Evolutionary conservation across 1,140 invertebrate genomes (phyloP).

Genomic region (Euura lappo): DNA sequence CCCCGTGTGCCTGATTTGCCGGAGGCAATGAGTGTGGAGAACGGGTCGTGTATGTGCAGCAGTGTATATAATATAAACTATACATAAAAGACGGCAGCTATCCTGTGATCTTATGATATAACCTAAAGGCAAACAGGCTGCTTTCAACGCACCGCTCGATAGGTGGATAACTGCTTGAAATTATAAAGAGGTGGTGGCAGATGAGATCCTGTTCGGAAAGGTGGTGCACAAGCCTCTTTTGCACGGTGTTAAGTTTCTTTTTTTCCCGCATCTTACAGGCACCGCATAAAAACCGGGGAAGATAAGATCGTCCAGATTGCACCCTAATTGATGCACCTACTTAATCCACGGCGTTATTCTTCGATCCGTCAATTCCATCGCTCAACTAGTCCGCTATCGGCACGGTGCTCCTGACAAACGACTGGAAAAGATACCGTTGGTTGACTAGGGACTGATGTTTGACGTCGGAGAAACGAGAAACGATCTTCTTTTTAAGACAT

Average conservation of each 20-base stretch:
- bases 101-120: constrained; percentile 7
- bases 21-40: not conserved
- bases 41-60: not conserved
- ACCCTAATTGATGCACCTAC: too few species aligned
- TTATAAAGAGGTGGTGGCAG: not conserved
- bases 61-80: not conserved
- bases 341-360: too few species aligned
- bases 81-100: constrained; percentile 3
- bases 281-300: too few species aligned
- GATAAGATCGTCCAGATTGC: too few species aligned
- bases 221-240: not conserved
- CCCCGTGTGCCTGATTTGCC: not conserved
- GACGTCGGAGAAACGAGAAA: not conserved
- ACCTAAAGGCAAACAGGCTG: constrained; percentile 3
- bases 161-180: constrained; percentile 1
- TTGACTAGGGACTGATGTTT: not conserved
- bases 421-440: too few species aligned
- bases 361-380: too few species aligned
- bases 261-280: too few species aligned
- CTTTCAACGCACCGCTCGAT: constrained; percentile 1
- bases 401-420: too few species aligned
- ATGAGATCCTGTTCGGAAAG: not conserved
- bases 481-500: not conserved
- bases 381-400: too few species aligned
- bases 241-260: not conserved